These are phyloP conservation scores for Drosophila mojavensis DNA, from an alignment of 1,140 invertebrate genomes.

Conservation along the genomic window DNA sequence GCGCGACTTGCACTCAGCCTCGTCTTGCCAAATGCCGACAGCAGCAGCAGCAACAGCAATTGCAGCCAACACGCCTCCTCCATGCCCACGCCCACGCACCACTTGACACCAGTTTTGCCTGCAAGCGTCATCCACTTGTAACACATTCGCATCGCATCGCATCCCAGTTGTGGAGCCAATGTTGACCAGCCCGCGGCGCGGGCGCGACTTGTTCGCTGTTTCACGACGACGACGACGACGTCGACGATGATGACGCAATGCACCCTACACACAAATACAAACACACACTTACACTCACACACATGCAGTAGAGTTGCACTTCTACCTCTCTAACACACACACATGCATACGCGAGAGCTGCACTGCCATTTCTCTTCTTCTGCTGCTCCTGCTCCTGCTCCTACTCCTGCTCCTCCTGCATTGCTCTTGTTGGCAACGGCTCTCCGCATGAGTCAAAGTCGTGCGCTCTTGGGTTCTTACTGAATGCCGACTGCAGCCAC, in stretches of 20 bases:
- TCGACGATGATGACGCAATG: constrained; percentile 54
- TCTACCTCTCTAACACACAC: neutral
- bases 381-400: neutral
- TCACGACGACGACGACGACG: constrained; percentile 49
- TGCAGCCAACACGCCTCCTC: constrained; percentile 27
- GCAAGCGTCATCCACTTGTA: constrained; percentile 68
- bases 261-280: constrained; percentile 22
- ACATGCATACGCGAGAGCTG: constrained; percentile 26
- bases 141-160: constrained; percentile 56
- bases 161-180: constrained; percentile 23
- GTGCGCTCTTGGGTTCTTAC: constrained; percentile 59
- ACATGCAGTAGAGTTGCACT: constrained; percentile 20
- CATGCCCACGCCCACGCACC: constrained; percentile 7
- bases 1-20: constrained; percentile 71
- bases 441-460: constrained; percentile 39
- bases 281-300: constrained; percentile 17
- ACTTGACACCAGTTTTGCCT: constrained; percentile 13
- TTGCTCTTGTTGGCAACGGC: constrained; percentile 4
- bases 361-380: constrained; percentile 37
- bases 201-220: constrained; percentile 50
- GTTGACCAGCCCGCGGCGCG: constrained; percentile 58
- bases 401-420: neutral
- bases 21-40: constrained; percentile 50
- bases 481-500: constrained; percentile 52
- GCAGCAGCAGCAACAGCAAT: neutral